Base-by-base conservation (phyloP, 1,140 invertebrate genomes). In the Megalopta genalis region DNA sequence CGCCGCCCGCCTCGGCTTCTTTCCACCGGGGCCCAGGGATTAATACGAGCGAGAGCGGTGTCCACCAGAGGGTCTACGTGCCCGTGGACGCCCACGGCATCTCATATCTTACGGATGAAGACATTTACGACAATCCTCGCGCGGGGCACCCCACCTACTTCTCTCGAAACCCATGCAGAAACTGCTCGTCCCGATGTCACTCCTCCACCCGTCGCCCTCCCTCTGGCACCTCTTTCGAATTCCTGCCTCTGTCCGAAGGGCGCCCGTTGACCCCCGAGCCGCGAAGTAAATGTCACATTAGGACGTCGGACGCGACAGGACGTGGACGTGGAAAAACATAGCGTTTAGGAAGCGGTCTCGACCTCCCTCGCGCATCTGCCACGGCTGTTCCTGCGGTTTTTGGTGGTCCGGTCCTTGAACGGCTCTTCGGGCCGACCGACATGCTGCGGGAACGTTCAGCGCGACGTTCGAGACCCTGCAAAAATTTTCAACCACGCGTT, bases 81-180 rank as follows among this genome's bases (percentile, higher is more conserved):
- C 78, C 68, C 82, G 80, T 84, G 64, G 74, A 88, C 88, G 87
- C 90, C 88, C 89, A 89, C 88, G 86, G 83, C 86, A 84, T 89
- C 90, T 91, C 91, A 91, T 92, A 92, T 91, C 91, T 92, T 91
- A 91, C 87, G 87, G 86, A 92, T 92, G 90, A 91, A 92, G 91
- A 92, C 91, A 88, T 92, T 92, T 91, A 92, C 90, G 90, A 92
- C 88, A 87, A 92, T 90, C 90, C 88, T 89, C 86, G 86, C 88
- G 77, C 89, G 86, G 84, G 78, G 80, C 82, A 83, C 77, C 62
- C 82, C 83, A 84, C 84, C 84, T 86, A 85, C 82, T 85, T 86
- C 77, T 88, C 85, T 82, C 52, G 49, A 27, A 60, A 68, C 21
- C 49, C 32, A 25, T 62, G 54, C 69, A 71, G 66, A 81, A 85